Percentiles rank a stretch among this genome's conserved stretches.
Conservation (phyloP, 2,113 vertebrate species). For the Poecile atricapillus region DNA sequence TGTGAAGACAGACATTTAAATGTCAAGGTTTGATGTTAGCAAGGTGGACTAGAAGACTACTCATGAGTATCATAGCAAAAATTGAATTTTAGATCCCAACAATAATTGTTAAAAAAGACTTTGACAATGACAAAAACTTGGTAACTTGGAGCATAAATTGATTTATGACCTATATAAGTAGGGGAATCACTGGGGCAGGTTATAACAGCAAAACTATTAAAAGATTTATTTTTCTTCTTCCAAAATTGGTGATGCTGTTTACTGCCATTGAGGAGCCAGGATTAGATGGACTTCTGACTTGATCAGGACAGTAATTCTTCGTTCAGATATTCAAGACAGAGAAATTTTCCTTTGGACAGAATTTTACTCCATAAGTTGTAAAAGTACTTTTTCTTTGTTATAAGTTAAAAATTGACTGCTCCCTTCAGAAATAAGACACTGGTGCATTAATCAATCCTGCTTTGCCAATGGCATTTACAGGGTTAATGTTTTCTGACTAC, state of each 20-base stretch:
- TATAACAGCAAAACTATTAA: neutral
- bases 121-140: neutral
- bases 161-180: neutral
- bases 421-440: neutral
- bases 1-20: neutral
- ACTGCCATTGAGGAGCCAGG: neutral
- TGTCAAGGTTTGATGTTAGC: neutral
- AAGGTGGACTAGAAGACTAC: neutral
- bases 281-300: neutral
- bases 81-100: neutral
- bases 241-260: neutral
- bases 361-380: neutral
- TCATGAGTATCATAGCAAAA: neutral
- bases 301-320: neutral
- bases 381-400: neutral
- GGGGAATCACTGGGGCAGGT: neutral
- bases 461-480: neutral
- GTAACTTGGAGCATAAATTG: neutral
- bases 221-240: neutral
- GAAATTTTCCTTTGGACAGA: neutral
- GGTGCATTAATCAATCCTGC: neutral
- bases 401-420: neutral
- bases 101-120: neutral
- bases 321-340: neutral
- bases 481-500: conserved; percentile 43